These are phyloP conservation scores for Arctia plantaginis DNA, from an alignment of 2,888 invertebrate genomes.

Conservation along the genomic window DNA sequence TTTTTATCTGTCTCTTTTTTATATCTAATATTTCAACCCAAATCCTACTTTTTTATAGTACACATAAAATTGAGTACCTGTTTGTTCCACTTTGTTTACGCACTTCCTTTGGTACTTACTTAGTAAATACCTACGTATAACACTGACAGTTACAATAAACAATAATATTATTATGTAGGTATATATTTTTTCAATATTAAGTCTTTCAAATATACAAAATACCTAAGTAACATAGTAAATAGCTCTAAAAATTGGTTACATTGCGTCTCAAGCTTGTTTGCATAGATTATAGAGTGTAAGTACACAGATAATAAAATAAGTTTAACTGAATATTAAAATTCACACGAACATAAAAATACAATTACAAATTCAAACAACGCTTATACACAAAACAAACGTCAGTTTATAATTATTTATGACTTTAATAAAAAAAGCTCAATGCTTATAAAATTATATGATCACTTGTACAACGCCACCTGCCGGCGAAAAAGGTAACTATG, in stretches of 20 bases:
- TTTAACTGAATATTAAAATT: conserved; percentile 3
- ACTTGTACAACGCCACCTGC: conserved; percentile 74
- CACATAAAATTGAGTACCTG: not conserved
- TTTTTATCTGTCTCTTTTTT: not conserved
- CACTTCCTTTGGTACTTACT: no score
- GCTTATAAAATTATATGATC: conserved; percentile 75
- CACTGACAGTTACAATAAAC: no score
- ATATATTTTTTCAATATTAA: not conserved
- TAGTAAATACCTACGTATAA: no score
- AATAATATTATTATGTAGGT: no score
- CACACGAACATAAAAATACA: conserved; percentile 30
- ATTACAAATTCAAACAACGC: conserved; percentile 6
- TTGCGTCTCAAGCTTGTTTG: not conserved
- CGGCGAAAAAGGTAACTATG: conserved; percentile 55
- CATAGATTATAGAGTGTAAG: not conserved
- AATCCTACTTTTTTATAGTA: not conserved
- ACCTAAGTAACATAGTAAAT: not conserved
- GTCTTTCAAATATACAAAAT: not conserved
- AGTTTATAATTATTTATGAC: conserved; percentile 64
- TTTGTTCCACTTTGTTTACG: not conserved
- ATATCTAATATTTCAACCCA: no score
- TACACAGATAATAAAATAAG: not conserved
- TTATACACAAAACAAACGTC: conserved; percentile 28
- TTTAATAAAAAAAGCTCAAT: conserved; percentile 62
- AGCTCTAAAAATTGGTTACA: not conserved